Conservation (phyloP, 2,888 invertebrate species). For the Diaprepes abbreviatus region DNA sequence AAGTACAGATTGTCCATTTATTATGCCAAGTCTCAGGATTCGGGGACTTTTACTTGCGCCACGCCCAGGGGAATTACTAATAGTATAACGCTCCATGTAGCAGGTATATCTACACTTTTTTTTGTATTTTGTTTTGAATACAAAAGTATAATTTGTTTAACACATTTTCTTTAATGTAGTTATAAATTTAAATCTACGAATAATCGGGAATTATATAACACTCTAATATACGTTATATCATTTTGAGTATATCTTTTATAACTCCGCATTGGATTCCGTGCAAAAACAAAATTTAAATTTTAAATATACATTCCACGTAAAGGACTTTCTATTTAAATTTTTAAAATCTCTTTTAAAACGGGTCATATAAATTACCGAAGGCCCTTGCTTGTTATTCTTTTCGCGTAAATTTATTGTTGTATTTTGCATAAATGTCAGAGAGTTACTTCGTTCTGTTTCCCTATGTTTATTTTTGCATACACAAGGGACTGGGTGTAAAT, state of each 20-base stretch:
- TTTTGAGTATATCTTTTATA: no score
- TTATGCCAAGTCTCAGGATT: constrained; percentile 86
- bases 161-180: no score
- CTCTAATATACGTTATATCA: no score
- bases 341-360: constrained; percentile 11
- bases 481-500: no score
- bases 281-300: constrained; percentile 22
- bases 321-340: constrained; percentile 26
- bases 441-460: neutral
- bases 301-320: constrained; percentile 9
- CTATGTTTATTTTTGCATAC: neutral
- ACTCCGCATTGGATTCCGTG: neutral
- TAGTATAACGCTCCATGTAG: constrained; percentile 80
- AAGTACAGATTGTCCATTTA: constrained; percentile 86
- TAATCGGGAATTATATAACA: no score
- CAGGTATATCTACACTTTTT: constrained; percentile 81
- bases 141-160: no score
- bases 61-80: constrained; percentile 85
- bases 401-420: neutral
- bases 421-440: constrained; percentile 11
- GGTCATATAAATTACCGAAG: constrained; percentile 15
- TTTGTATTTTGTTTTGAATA: no score
- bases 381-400: neutral
- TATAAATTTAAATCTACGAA: no score
- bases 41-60: constrained; percentile 87